Percentiles rank a stretch among this genome's conserved stretches.
Evolutionary conservation across 2,888 invertebrate species (phyloP).

Genomic region (Heliconius charithonia): DNA sequence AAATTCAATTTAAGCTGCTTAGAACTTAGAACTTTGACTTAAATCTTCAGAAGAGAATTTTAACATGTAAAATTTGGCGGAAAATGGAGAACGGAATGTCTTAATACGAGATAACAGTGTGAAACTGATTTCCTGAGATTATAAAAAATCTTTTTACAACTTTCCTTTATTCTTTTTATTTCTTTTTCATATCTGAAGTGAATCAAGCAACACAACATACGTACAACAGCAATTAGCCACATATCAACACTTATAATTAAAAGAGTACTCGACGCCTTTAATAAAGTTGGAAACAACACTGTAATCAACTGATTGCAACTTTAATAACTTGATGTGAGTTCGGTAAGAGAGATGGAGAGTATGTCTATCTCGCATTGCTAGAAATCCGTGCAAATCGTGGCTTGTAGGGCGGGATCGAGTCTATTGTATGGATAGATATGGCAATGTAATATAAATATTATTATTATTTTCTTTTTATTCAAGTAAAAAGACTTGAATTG

Average conservation of each 20-base stretch:
- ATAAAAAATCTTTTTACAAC: not conserved
- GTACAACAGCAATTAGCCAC: slow-evolving; percentile 32
- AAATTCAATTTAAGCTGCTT: no score
- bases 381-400: slow-evolving; percentile 69
- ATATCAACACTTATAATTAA: slow-evolving; percentile 62
- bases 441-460: not conserved
- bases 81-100: no score
- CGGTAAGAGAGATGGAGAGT: slow-evolving; percentile 55
- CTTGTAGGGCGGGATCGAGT: slow-evolving; percentile 69
- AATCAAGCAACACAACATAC: not conserved
- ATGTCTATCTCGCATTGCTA: slow-evolving; percentile 60
- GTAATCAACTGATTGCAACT: slow-evolving; percentile 79
- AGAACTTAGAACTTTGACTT: no score
- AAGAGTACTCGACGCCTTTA: slow-evolving; percentile 61
- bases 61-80: no score
- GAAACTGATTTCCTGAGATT: not conserved
- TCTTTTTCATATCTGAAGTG: not conserved
- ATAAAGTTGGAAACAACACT: slow-evolving; percentile 71
- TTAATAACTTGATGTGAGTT: slow-evolving; percentile 68
- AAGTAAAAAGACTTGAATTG: not conserved
- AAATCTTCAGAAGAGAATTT: no score
- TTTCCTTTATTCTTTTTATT: no score
- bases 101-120: no score
- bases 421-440: slow-evolving; percentile 42
- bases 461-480: not conserved